Conservation (phyloP, 2,888 invertebrate genomes). For the Patella caerulea region DNA sequence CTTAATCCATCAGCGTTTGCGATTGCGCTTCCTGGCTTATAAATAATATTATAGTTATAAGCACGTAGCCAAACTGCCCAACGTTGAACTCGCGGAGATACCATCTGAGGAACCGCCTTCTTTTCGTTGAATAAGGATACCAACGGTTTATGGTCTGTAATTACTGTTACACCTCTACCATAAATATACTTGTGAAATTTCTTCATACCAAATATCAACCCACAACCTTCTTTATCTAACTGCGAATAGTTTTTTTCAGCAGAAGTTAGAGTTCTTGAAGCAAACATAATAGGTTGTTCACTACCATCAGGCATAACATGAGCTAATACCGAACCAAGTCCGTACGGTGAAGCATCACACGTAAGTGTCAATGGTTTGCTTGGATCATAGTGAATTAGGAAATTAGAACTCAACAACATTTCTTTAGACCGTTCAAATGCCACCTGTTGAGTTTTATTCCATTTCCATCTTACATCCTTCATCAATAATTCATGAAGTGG, state of each 20-base stretch:
- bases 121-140: conserved; percentile 11
- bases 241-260: neutral
- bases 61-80: no score
- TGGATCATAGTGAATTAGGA: conserved; percentile 55
- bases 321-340: conserved; percentile 52
- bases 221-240: neutral
- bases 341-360: conserved; percentile 67
- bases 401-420: conserved; percentile 31
- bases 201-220: no score
- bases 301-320: conserved; percentile 23
- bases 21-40: no score
- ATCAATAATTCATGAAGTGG: conserved; percentile 27
- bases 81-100: no score
- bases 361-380: conserved; percentile 54
- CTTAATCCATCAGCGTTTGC: no score
- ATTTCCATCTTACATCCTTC: conserved; percentile 40
- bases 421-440: conserved; percentile 37
- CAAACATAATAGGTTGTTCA: conserved; percentile 28
- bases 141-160: conserved; percentile 21
- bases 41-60: no score
- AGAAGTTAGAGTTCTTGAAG: no score
- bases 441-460: conserved; percentile 21
- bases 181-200: no score
- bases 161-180: neutral
- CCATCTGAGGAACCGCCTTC: neutral